phyloP scores from a whole-genome alignment of 2,113 vertebrate genomes.

The Epinephelus moara region DNA sequence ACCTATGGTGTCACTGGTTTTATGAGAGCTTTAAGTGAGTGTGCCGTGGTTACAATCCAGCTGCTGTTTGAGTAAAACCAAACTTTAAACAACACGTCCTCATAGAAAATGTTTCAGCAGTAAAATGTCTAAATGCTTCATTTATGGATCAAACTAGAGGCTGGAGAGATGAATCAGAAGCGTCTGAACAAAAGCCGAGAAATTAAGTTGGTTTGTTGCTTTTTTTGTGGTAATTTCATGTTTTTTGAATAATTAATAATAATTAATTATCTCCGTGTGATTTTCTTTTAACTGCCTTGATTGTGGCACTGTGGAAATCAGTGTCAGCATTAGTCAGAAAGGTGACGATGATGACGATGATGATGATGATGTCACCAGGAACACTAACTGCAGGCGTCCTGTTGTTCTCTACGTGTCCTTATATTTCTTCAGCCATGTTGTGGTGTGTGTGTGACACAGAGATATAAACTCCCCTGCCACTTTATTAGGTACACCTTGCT shows the following conservation, averaged over 20 bases:
- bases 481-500: no score
- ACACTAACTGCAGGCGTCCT: background rate
- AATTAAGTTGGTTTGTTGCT: background rate
- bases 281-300: background rate
- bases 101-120: background rate
- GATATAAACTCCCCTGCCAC: background rate
- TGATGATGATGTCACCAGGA: background rate
- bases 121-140: background rate
- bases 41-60: background rate
- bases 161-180: no score
- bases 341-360: no score
- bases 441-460: background rate
- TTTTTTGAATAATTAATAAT: background rate
- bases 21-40: slow-evolving; percentile 5
- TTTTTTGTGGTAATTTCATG: background rate
- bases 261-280: background rate
- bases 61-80: slow-evolving; percentile 5
- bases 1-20: background rate
- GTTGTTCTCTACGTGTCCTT: background rate
- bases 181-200: background rate
- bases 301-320: background rate
- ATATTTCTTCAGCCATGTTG: background rate
- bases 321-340: no score
- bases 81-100: background rate
- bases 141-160: background rate